Evolutionary conservation across 1,140 invertebrate species (phyloP).

Genomic region (Eumeta japonica): DNA sequence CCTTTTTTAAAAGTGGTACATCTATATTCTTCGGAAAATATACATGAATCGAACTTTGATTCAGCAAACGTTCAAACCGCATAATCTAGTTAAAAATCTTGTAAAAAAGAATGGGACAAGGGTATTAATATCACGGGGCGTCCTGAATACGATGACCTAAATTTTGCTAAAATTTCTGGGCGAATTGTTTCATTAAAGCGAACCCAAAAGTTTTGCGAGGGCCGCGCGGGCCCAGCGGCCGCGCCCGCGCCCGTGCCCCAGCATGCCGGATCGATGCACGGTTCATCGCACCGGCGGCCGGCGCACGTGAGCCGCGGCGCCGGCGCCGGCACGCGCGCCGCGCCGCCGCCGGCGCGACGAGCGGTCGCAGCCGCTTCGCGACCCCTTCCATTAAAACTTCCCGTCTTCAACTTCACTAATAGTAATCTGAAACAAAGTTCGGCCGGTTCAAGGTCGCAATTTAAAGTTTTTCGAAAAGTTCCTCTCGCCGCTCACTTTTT

Average conservation of each 20-base stretch:
- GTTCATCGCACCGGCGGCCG: constrained; percentile 25
- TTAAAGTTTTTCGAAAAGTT: constrained; percentile 60
- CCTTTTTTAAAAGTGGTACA: too few relatives aligned
- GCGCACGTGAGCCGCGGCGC: constrained; percentile 15
- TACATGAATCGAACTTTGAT: too few relatives aligned
- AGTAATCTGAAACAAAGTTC: constrained; percentile 58
- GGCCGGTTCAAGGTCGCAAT: constrained; percentile 59
- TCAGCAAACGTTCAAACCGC: too few relatives aligned
- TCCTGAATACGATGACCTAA: constrained; percentile 32
- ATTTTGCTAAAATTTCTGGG: constrained; percentile 20
- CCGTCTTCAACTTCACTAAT: constrained; percentile 52
- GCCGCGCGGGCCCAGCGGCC: constrained; percentile 15
- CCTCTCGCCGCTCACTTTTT: constrained; percentile 50
- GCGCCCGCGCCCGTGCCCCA: constrained; percentile 13
- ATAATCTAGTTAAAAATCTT: too few relatives aligned
- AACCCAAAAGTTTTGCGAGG: constrained; percentile 29
- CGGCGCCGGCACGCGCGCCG: too few relatives aligned
- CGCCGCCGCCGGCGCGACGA: constrained; percentile 2
- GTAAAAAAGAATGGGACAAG: too few relatives aligned
- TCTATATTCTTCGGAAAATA: too few relatives aligned
- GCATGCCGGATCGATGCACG: constrained; percentile 31
- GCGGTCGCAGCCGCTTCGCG: constrained; percentile 20
- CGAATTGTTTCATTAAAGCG: constrained; percentile 40
- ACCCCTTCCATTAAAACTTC: constrained; percentile 51
- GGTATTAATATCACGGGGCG: too few relatives aligned